Evolutionary conservation across 1,140 invertebrate species (phyloP), one percentile per base, ranked within the genome.

Genomic region (Cardiocondyla obscurior): DNA sequence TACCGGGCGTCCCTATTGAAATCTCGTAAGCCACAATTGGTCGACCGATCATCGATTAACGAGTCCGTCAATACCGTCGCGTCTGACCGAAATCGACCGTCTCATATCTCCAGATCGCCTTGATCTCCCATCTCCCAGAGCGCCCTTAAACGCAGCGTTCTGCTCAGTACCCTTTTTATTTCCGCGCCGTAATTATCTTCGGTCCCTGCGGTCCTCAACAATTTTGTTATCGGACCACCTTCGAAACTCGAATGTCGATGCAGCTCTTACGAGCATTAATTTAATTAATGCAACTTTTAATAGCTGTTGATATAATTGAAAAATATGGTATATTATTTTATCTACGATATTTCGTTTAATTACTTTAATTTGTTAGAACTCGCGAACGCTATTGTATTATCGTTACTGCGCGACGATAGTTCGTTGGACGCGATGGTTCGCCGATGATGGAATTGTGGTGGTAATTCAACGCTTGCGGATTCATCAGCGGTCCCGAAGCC

Each of bases 1-100:
- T 69, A 60, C 73, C 72, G 72, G 57, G 51, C 64, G 44, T 83
- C 58, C 25, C 82, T 36, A 85, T 85, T 84, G 84, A 84, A 85
- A 81, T 84, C 49, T 85, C 65, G 64, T 46, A 62, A 85, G 83
- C 81, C 81, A 69, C 83, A 76, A 73, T 85, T 85, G 84, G 30
- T 57, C 36, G 84, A 33, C 14, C 30, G 42, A 81, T 25, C 82
- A 57, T 81, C 49, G 55, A 81, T 85, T 72, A 53, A 84, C 55
- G 39, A 84, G 28, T 82, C 67, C 42, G 30, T 33, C n/a, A 67
- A 57, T 74, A 33, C 28, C 10, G 55, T n/a, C 16, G 22, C 19
- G 36, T 22, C 10, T 3, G 28, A 7, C 19, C 16, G 39, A 57
- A 60, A 74, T 46, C 25, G 72, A 1, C 6, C 33, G 6, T 60